A percentile compares a stretch with the other conserved stretches of the same genome.
Evolutionary conservation across 2,797 vertebrate species (phyloP).

Genomic region (Arrhamphus sclerolepis): DNA sequence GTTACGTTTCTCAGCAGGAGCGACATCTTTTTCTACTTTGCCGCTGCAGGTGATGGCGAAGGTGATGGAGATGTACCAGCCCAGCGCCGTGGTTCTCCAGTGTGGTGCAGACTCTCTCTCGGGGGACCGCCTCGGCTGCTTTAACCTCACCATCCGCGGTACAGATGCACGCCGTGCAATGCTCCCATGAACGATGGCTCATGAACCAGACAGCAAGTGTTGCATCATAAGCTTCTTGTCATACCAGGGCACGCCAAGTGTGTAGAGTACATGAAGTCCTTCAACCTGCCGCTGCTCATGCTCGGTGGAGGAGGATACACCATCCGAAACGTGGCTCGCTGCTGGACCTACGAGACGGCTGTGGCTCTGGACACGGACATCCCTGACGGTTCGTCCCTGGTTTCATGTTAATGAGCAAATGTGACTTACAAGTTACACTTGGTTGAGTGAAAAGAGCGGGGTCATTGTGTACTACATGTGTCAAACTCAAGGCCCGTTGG

Average conservation of each 20-base stretch:
- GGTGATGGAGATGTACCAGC: conserved; percentile 98
- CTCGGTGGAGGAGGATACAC: conserved; percentile 94
- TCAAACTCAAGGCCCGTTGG: too few species aligned
- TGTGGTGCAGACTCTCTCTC: conserved; percentile 95
- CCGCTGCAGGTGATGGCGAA: conserved; percentile 90
- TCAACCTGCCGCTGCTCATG: conserved; percentile 94
- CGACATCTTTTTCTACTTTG: too few species aligned
- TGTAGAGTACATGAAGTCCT: conserved; percentile 93
- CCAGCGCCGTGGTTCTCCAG: conserved; percentile 93
- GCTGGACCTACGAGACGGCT: conserved; percentile 94
- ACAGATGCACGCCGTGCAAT: background rate
- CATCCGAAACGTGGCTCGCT: conserved; percentile 92
- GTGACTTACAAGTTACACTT: too few species aligned
- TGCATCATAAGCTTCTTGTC: background rate
- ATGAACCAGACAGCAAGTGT: background rate
- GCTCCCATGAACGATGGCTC: too few species aligned
- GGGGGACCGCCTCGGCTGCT: conserved; percentile 93
- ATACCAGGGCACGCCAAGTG: conserved; percentile 89
- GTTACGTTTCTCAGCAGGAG: too few species aligned
- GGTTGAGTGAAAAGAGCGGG: too few species aligned
- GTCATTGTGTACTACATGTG: too few species aligned
- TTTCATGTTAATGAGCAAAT: background rate
- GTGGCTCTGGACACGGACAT: conserved; percentile 92
- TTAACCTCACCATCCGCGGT: conserved; percentile 97
- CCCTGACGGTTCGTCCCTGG: conserved; percentile 83